Base-by-base conservation (phyloP, 2,888 invertebrate species). In the Ormyrus nitidulus region DNA sequence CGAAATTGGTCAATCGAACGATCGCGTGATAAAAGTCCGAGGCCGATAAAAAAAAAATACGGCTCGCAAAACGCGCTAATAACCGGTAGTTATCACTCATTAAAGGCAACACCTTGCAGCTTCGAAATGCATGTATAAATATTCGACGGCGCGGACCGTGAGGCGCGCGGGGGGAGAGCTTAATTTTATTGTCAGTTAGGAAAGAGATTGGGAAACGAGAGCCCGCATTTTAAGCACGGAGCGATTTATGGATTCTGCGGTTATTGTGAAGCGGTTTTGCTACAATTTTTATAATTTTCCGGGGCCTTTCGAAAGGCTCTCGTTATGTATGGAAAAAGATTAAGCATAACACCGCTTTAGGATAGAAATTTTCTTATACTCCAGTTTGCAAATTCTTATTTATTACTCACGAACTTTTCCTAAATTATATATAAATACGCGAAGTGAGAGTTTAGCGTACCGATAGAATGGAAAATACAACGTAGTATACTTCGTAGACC, bases 1-100 rank as follows among this genome's bases (percentile, higher is more conserved):
- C 61, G 62, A 78, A 81, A 79, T 81, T 76, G 81, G 74, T 74
- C 77, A 74, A 77, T 81, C 81, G 73, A 34, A 54, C 68, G 76
- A 72, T 70, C 70, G 49, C 13, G 13, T 7, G 13, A 46, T 51
- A 13, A 34, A 34, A 34, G 34, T 34, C 34, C 34, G 34, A 34
- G 11, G 34, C 4, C 53, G 68, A 44, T n/a, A 11, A 44, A 54
- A 9, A 19, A 44, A 8, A 48, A 65, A 53, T 19, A 19, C 6
- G n/a, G 7, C 34, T 34, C 13, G 54, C 9, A 13, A 66, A 66
- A 10, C 54, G 49, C 11, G 64, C 74, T 77, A 77, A 81, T 81
- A 81, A 81, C 70, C 65, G 74, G 77, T 66, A 70, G 65, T 81
- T 81, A 81, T 73, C 64, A 62, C 75, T 62, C 79, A 58, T 81